Evolutionary conservation across 2,888 invertebrate genomes (phyloP).

Genomic region (Agonopterix alstromeriana): DNA sequence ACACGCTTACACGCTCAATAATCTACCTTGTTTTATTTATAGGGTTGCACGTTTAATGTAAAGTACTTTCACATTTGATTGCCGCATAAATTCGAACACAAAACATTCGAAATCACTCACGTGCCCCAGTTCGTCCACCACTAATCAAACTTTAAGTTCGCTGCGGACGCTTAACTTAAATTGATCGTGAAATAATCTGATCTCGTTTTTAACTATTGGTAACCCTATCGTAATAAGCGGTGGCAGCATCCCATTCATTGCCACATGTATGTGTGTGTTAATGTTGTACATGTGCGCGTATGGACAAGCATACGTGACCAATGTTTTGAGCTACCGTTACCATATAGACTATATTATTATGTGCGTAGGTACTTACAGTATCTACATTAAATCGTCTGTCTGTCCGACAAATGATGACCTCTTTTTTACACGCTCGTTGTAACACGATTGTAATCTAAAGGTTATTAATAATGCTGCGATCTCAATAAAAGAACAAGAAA

Average conservation of each 20-base stretch:
- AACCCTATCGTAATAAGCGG: constrained; percentile 48
- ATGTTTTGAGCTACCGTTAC: constrained; percentile 50
- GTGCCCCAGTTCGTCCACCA: too few relatives aligned
- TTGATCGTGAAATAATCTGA: constrained; percentile 7
- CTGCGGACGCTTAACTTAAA: constrained; percentile 1
- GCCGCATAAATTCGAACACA: constrained; percentile 1
- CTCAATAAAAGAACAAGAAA: constrained; percentile 35
- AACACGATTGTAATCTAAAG: constrained; percentile 42
- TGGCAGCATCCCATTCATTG: constrained; percentile 65
- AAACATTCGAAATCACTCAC: neutral
- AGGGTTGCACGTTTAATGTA: constrained; percentile 42
- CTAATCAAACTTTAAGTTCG: neutral
- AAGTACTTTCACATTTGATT: constrained; percentile 20
- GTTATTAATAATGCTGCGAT: constrained; percentile 37
- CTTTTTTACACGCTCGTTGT: constrained; percentile 37
- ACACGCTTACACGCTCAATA: constrained; percentile 50
- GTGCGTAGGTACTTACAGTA: constrained; percentile 34
- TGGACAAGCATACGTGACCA: constrained; percentile 17
- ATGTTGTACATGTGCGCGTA: constrained; percentile 15
- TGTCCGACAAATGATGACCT: constrained; percentile 43
- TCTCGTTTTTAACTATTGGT: constrained; percentile 17
- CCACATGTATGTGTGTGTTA: constrained; percentile 21
- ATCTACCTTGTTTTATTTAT: constrained; percentile 60
- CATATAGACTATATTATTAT: constrained; percentile 19
- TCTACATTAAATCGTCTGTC: constrained; percentile 33